Evolutionary conservation across 1,140 invertebrate genomes (phyloP), one percentile per base, ranked within the genome.

Genomic region (Ceratosolen fusciceps): DNA sequence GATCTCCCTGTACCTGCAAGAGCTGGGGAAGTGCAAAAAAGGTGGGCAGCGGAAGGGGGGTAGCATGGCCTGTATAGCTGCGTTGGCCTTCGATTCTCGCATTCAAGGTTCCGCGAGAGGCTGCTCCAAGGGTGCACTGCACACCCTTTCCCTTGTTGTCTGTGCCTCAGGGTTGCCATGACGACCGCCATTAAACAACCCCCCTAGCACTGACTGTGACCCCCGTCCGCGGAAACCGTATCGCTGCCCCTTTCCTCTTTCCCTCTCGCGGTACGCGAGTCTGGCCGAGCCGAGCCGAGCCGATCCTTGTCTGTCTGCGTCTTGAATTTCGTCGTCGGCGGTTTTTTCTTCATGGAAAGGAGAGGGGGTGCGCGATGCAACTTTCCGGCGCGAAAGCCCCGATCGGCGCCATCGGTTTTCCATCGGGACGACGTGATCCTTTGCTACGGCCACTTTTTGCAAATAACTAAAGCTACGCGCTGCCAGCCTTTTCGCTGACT

Each of bases 181-280:
- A 85, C 87, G 87, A 88, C 87, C 87, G 87, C 87, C 87, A 81
- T 81, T 85, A 85, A 85, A 85, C 86, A 86, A 87, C 87, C 78
- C 86, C 86, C 86, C 87, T 88, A 87, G 87, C 86, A 88, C 83
- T 86, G 60, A 65, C 39, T 43, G 67, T 43, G 24, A 68, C 21
- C 39, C 76, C 52, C 76, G 52, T 16, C n/a, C 26, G 39, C 75
- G 37, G 34, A 31, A 29, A 60, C 54, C 39, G 39, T 24, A 16
- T 37, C 67, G 10, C 21, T 39, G 34, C 26, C 56, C 56, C 19
- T 60, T 52, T 19, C 71, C 54, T 54, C 31, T 19, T 65, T 54
- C 12, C 62, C 31, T 34, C 72, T 16, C 54, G 68, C 19, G 49
- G 21, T 52, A 52, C 19, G 49, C 49, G 14, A 29, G 26, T 71